Base-by-base conservation (phyloP, 2,113 vertebrate species). In the Pluvianellus socialis region DNA sequence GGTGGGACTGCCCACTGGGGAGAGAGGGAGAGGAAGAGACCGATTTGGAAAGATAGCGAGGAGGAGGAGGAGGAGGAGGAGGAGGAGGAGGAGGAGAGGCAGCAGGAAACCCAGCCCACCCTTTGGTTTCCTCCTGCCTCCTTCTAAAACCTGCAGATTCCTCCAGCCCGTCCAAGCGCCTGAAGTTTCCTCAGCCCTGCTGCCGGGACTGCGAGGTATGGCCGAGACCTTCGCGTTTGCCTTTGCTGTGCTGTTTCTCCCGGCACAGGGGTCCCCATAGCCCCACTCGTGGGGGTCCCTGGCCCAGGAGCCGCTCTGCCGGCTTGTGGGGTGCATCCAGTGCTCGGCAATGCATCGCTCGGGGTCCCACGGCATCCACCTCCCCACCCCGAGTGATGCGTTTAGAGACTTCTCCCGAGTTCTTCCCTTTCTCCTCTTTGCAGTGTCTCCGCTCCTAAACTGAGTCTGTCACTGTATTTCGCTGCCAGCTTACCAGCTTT, bases 51-150 rank as follows among this genome's bases (percentile, higher is more conserved):
- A 93, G 96, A 97, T 62, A 96, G 93, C 14, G 86, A 97, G 97
- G 97, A 88, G 97, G 58, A 83, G 91, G 79, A 86, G 92, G 77
- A 86, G 92, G 92, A 94, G 97, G 95, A 97, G 97, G 97, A 88
- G 97, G 58, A 83, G 91, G 79, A 86, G 92, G 77, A 86, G 92
- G 92, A 94, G 97, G 95, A 97, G 97, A 97, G 97, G 93, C 98
- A 96, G 96, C 96, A 81, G 97, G 95, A 98, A 97, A 98, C 98
- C 98, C 98, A 98, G 98, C 98, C 98, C 99, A 98, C 97, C 33
- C 87, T 97, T 96, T 84, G 94, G 97, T 97, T 99, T 98, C 98
- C 98, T 99, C 98, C 98, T 98, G 98, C 96, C 97, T 88, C 97
- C 84, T 96, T 97, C 96, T 97, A 98, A 97, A 97, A 92, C 97